Evolutionary conservation across 1,140 invertebrate species (phyloP).

Genomic region (Phthorimaea operculella): DNA sequence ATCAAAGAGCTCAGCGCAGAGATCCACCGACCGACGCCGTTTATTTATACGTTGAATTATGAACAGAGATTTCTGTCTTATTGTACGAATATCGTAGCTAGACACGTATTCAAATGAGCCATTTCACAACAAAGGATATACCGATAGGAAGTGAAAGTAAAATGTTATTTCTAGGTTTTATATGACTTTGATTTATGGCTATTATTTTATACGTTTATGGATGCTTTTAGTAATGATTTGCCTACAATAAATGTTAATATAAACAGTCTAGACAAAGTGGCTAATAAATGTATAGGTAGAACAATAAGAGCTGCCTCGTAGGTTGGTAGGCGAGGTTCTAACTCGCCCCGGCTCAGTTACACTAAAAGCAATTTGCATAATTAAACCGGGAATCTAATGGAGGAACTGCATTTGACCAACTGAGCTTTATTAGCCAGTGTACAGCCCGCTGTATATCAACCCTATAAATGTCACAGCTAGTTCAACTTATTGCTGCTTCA

Average conservation of each 20-base stretch:
- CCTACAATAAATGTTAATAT: too few species aligned
- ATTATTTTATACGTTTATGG: too few species aligned
- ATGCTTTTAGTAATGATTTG: too few species aligned
- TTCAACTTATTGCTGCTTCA: not conserved
- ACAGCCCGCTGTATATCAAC: not conserved
- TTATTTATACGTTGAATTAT: constrained; percentile 5
- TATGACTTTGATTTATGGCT: too few species aligned
- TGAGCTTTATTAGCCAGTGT: constrained; percentile 8
- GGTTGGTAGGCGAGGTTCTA: not conserved
- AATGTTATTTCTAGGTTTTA: too few species aligned
- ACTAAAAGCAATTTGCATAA: constrained; percentile 14
- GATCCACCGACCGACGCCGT: not conserved
- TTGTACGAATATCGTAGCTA: not conserved
- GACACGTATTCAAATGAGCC: too few species aligned
- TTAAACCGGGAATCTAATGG: constrained; percentile 9
- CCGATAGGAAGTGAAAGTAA: too few species aligned
- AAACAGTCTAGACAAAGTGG: not conserved
- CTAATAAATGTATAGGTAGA: not conserved
- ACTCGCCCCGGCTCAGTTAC: constrained; percentile 6
- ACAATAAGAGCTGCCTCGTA: not conserved
- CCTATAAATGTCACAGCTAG: constrained; percentile 3
- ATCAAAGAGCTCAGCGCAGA: constrained; percentile 2
- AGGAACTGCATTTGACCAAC: constrained; percentile 7
- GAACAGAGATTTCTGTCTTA: not conserved
- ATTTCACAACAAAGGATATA: too few species aligned